phyloP scores from a whole-genome alignment of 2,888 invertebrate species.

The Scaptomyza parva region DNA sequence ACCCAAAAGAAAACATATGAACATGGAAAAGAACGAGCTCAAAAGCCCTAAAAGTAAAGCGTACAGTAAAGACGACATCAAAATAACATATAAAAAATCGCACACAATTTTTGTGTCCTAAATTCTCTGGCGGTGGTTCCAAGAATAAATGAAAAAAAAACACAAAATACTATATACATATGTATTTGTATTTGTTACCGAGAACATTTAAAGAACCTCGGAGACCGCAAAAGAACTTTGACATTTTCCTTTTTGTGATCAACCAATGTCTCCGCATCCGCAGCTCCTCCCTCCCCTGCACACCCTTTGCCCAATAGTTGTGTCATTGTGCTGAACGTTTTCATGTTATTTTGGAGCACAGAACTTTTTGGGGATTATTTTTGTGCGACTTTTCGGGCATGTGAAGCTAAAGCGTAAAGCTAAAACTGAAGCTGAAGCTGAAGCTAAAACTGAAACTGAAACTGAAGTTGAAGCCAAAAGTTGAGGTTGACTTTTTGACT shows the following conservation, averaged over 20 bases:
- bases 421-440: slow-evolving; percentile 52
- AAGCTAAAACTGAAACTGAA: slow-evolving; percentile 21
- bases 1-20: slow-evolving; percentile 3
- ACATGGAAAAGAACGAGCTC: slow-evolving; percentile 5
- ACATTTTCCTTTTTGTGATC: slow-evolving; percentile 76
- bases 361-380: slow-evolving; percentile 79
- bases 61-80: slow-evolving; percentile 39
- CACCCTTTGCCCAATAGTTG: slow-evolving; percentile 1
- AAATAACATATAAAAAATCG: slow-evolving; percentile 30
- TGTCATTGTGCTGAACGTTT: slow-evolving; percentile 67
- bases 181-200: slow-evolving; percentile 44
- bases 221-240: slow-evolving; percentile 78
- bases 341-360: slow-evolving; percentile 71
- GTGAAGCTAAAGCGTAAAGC: slow-evolving; percentile 44
- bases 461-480: slow-evolving; percentile 48
- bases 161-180: slow-evolving; percentile 16
- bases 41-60: slow-evolving; percentile 30
- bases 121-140: slow-evolving; percentile 72
- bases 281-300: slow-evolving; percentile 19
- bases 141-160: slow-evolving; percentile 52
- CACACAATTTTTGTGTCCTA: slow-evolving; percentile 57
- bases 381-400: slow-evolving; percentile 72
- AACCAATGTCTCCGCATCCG: slow-evolving; percentile 62
- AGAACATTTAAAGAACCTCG: slow-evolving; percentile 78
- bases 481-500: slow-evolving; percentile 74